A percentile compares a stretch with the other conserved stretches of the same genome.
phyloP scores from a whole-genome alignment of 2,797 vertebrate species.

The Morelia viridis region DNA sequence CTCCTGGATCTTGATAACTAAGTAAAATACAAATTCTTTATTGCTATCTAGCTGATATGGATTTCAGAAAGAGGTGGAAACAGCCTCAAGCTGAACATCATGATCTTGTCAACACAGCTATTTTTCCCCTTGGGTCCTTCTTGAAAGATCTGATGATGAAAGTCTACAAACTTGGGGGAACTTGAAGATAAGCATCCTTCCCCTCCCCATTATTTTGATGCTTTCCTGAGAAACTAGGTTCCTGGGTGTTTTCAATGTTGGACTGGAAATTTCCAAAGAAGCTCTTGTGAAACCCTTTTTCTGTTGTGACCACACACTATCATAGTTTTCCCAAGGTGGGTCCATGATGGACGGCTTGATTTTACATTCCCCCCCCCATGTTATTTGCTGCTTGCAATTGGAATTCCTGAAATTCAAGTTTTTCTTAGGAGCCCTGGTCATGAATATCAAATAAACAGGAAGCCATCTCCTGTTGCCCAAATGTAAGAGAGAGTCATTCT shows the following conservation, averaged over 20 bases:
- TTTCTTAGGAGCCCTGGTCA: background rate
- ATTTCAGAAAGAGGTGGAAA: background rate
- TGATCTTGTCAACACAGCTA: background rate
- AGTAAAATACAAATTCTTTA: slow-evolving; percentile 2
- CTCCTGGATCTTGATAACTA: background rate
- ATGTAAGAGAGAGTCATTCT: background rate
- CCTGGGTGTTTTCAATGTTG: background rate
- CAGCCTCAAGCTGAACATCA: background rate
- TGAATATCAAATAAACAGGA: background rate
- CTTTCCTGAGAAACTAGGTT: background rate
- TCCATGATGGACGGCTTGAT: background rate
- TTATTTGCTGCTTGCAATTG: background rate
- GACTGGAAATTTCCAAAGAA: slow-evolving; percentile 13
- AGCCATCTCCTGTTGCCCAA: background rate
- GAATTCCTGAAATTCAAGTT: background rate
- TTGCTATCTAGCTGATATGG: background rate
- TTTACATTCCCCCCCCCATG: background rate
- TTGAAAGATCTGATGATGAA: background rate
- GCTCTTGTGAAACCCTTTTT: slow-evolving; percentile 3
- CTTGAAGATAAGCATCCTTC: slow-evolving; percentile 9
- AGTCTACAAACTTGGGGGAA: background rate
- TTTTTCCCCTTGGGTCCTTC: slow-evolving; percentile 6
- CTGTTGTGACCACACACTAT: background rate
- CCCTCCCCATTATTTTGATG: background rate
- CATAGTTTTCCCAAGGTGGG: background rate